Evolutionary conservation across 2,113 vertebrate species (phyloP), one percentile per base, ranked within the genome.

Genomic region (Coturnix japonica): DNA sequence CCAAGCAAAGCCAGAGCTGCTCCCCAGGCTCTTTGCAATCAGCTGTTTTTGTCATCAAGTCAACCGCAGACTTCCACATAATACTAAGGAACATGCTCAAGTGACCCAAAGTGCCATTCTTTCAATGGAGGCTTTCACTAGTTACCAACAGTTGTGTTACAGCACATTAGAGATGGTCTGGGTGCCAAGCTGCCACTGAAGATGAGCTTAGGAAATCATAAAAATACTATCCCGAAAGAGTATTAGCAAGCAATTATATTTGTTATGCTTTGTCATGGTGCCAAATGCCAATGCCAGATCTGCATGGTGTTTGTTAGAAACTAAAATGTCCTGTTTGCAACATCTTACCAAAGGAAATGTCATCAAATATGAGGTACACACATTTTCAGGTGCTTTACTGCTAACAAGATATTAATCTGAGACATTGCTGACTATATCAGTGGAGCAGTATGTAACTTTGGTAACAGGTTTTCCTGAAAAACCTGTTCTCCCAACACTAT

Each of bases 31-130:
- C 92, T 92, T 37, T 74, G 75, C 92, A 87, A 57, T 91, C 78
- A 91, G 72, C 66, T 14, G 15, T 85, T 95, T 85, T 85, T 96
- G 92, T 96, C 92, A 77, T 80, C 94, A 83, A 85, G 75, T 95
- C 75, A 92, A 75, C 94, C 43, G 1, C 96, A 93, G 89, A 75
- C 67, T 82, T 80, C 51, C 51, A 81, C 14, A 0, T 67, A 7
- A 18, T 87, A 47, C 67, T 3, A 6, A 79, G 56, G 89, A 93
- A 41, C 69, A 71, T 14, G 81, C 78, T 67, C 47, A 85, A 87
- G 64, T 1, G 0, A 31, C 71, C 41, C 31, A 0, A 63, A 89
- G 25, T 9, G 37, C 73, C 78, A 74, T 0, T 4, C 78, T 90
- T 76, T 87, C 74, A 56, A 19, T n/a, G 76, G 73, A 67, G 70